Evolutionary conservation across 2,888 invertebrate species (phyloP).

Genomic region (Pediacus dermestoides): DNA sequence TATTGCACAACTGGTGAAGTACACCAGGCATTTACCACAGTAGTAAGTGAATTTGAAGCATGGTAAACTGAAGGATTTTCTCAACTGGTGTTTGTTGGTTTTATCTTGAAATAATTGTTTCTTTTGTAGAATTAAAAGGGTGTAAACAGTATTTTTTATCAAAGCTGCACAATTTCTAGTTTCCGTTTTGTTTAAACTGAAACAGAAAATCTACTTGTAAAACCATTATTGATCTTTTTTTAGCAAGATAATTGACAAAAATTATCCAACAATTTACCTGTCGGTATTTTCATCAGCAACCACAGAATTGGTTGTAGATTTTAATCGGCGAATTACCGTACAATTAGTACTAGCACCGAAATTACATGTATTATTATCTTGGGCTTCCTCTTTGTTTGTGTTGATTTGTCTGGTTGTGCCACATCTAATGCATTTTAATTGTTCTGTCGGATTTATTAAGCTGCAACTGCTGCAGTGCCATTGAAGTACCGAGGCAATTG

Average conservation of each 20-base stretch:
- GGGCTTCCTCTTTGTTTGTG: conserved; percentile 39
- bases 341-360: conserved; percentile 42
- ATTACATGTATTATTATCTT: conserved; percentile 22
- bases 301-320: conserved; percentile 30
- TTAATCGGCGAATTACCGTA: conserved; percentile 44
- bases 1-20: conserved; percentile 22
- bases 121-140: conserved; percentile 14
- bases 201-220: neutral
- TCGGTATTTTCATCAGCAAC: conserved; percentile 22
- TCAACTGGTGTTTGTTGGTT: neutral
- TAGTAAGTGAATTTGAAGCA: conserved; percentile 20
- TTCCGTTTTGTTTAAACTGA: conserved; percentile 14
- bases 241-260: conserved; percentile 22
- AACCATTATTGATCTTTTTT: conserved; percentile 36
- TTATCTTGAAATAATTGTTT: conserved; percentile 4
- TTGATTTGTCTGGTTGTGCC: conserved; percentile 60
- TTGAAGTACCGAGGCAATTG: conserved; percentile 90
- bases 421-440: conserved; percentile 79
- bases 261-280: conserved; percentile 24
- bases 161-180: conserved; percentile 34
- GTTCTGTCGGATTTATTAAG: conserved; percentile 85
- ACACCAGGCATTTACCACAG: conserved; percentile 28
- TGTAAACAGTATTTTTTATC: conserved; percentile 35
- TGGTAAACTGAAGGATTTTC: conserved; percentile 29
- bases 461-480: conserved; percentile 88